Conservation (phyloP, 2,888 invertebrate genomes). For the Yponomeuta cagnagella region DNA sequence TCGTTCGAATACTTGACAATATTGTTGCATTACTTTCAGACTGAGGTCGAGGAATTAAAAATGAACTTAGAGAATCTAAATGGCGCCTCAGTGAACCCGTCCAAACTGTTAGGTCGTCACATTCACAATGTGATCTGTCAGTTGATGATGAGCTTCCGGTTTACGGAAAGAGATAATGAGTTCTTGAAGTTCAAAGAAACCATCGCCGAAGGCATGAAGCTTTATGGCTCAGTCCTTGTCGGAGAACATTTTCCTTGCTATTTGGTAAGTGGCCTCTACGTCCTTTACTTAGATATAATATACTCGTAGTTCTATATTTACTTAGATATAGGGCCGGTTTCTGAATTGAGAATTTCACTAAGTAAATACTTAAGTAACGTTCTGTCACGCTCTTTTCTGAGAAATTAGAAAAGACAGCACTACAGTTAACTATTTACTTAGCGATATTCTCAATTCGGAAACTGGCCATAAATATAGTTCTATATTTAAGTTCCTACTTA, state of each 20-base stretch:
- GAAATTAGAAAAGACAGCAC: no score
- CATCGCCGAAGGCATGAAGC: conserved; percentile 87
- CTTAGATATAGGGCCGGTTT: no score
- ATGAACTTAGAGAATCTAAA: conserved; percentile 70
- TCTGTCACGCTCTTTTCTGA: no score
- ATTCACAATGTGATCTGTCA: conserved; percentile 91
- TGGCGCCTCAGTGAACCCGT: conserved; percentile 79
- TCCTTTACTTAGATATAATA: conserved; percentile 23
- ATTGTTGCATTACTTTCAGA: conserved; percentile 44
- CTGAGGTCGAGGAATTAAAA: conserved; percentile 82
- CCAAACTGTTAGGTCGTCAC: conserved; percentile 81
- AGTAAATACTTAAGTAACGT: no score
- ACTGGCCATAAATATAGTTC: no score
- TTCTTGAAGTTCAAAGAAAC: conserved; percentile 83
- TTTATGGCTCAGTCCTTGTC: conserved; percentile 84
- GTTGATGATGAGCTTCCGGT: conserved; percentile 87
- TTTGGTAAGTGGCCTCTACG: conserved; percentile 43
- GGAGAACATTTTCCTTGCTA: conserved; percentile 85
- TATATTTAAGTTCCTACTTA: not conserved
- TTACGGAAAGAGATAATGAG: conserved; percentile 80
- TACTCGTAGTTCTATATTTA: no score
- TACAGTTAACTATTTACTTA: no score
- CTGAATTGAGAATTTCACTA: no score
- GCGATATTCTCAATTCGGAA: no score
- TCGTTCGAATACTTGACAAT: not conserved